These are phyloP conservation scores for Bucco capensis DNA, from an alignment of 2,113 vertebrate genomes.

Conservation along the genomic window DNA sequence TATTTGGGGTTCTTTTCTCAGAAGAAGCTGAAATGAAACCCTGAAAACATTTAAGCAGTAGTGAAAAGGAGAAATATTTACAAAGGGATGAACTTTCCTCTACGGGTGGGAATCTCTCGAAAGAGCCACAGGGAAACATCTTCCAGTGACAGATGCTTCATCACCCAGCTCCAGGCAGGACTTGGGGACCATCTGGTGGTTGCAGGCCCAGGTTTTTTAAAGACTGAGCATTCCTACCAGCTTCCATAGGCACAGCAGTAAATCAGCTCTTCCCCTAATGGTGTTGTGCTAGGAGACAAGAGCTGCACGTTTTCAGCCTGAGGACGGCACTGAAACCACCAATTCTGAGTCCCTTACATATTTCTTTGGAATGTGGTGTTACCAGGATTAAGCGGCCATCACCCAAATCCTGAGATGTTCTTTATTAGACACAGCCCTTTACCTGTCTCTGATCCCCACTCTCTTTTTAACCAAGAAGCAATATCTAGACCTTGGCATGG, in stretches of 20 bases:
- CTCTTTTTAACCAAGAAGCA: background rate
- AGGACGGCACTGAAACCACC: background rate
- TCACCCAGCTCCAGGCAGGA: background rate
- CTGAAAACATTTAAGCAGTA: background rate
- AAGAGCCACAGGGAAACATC: background rate
- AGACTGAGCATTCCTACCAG: background rate
- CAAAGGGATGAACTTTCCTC: background rate
- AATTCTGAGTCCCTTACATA: rapidly evolving
- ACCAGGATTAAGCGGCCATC: background rate
- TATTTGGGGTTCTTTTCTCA: background rate
- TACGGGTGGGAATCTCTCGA: background rate
- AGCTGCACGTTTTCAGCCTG: background rate
- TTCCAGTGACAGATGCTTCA: background rate
- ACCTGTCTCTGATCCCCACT: background rate
- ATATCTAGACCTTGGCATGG: background rate
- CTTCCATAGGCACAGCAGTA: background rate
- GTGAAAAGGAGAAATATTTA: background rate
- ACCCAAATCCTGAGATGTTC: background rate
- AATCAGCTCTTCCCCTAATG: background rate
- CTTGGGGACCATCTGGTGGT: no score
- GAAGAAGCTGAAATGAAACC: background rate
- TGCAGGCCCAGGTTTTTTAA: background rate
- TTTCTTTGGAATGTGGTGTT: background rate
- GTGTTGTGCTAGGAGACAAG: background rate
- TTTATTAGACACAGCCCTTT: background rate